A percentile compares a stretch with the other conserved stretches of the same genome.
Conservation (phyloP, 2,888 invertebrate genomes). For the Tridacna gigas region DNA sequence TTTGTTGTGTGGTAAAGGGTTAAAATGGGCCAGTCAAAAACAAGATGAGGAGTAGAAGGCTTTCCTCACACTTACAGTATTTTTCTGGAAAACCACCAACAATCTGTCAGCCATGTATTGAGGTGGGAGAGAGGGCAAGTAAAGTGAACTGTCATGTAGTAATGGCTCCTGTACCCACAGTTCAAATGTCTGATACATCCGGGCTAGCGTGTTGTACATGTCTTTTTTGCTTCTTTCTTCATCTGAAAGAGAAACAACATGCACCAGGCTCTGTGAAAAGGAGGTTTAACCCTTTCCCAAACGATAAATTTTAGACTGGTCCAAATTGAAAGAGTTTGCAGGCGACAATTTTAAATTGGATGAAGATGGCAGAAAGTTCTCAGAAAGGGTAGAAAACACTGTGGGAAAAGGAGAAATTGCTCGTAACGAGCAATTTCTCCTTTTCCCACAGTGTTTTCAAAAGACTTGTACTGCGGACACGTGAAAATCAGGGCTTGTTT, state of each 20-base stretch:
- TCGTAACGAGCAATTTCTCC: neutral
- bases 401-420: neutral
- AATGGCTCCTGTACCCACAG: slow-evolving; percentile 93
- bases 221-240: slow-evolving; percentile 38
- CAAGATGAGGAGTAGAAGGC: too few relatives aligned
- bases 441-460: slow-evolving; percentile 3
- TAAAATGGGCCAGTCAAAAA: too few relatives aligned
- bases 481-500: too few relatives aligned
- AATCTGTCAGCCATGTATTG: slow-evolving; percentile 90
- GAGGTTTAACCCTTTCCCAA: too few relatives aligned
- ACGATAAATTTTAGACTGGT: too few relatives aligned
- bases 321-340: too few relatives aligned
- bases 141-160: slow-evolving; percentile 89
- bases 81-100: slow-evolving; percentile 87
- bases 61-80: slow-evolving; percentile 67
- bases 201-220: slow-evolving; percentile 45
- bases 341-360: too few relatives aligned
- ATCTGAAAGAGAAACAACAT: slow-evolving; percentile 5
- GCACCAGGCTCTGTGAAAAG: too few relatives aligned
- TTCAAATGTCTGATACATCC: slow-evolving; percentile 86
- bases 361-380: too few relatives aligned
- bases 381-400: too few relatives aligned
- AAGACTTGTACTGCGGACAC: too few relatives aligned
- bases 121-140: slow-evolving; percentile 90
- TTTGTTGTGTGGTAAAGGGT: too few relatives aligned